Base-by-base conservation (phyloP, 2,797 vertebrate genomes). In the Peromyscus melanophrys region DNA sequence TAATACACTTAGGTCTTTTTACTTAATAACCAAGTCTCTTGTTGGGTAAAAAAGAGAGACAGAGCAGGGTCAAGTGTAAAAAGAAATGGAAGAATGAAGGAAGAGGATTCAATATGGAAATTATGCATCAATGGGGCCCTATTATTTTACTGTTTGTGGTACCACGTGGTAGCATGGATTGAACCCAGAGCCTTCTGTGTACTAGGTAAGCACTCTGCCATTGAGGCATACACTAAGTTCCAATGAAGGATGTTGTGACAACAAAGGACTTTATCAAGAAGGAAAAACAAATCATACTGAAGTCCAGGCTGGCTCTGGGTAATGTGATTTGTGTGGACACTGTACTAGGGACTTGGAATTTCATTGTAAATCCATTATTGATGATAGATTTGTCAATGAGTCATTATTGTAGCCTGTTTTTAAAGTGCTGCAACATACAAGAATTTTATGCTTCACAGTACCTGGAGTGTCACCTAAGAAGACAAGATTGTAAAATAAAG, bases 331-430 rank as follows among this genome's bases (percentile, higher is more conserved):
- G 73, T 43, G 40, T 13, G 46, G 63, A 75, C 13, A 11, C 37
- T 5, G 27, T 43, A 69, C 77, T 65, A 65, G 82, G 75, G n/a
- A 77, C 29, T 77, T 77, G 43, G 43, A 27, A n/a, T 71, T 55
- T 52, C 46, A 67, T 34, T 71, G 46, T 52, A 23, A 25, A 69
- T 52, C 84, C 12, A 6, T 85, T 93, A 95, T 49, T 52, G 77
- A 86, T 84, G 57, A 88, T 96, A 49, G 12, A 78, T 94, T 97
- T 95, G 89, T 84, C 86, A 96, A 34, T 93, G 92, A 81, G n/a
- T 16, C 69, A 61, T 89, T 63, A 91, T 43, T 14, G 52, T 23
- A 86, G 31, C 46, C 46, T 37, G 34, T 89, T 65, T 13, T 83
- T 27, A 59, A 89, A 80, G 88, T 43, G 59, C 82, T 23, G 5